Evolutionary conservation across 2,113 vertebrate species (phyloP).

Genomic region (Antennarius striatus): DNA sequence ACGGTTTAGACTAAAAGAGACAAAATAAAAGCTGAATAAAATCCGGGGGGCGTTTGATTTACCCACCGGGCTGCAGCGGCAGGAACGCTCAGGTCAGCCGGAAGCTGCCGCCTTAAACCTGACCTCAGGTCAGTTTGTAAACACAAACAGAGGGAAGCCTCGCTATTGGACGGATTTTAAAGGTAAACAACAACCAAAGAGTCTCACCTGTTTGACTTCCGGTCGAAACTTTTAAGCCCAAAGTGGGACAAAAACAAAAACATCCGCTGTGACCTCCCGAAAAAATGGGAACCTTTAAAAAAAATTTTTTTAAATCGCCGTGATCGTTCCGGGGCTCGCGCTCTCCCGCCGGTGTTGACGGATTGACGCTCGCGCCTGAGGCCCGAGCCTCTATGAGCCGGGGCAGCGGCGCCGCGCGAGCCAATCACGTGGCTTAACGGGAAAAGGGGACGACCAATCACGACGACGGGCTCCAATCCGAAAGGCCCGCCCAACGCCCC

Average conservation of each 20-base stretch:
- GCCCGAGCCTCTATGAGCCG: conserved; percentile 84
- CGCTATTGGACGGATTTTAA: too few species aligned
- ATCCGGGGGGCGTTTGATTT: too few species aligned
- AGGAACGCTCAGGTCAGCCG: too few species aligned
- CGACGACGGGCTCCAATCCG: neutral
- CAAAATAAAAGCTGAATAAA: neutral
- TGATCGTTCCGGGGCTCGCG: conserved; percentile 35
- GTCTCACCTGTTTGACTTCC: too few species aligned
- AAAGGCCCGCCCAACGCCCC: conserved; percentile 50
- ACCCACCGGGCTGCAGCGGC: neutral
- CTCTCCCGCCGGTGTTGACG: conserved; percentile 80
- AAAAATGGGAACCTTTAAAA: neutral
- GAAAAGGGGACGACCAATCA: conserved; percentile 76
- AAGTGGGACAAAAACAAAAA: too few species aligned
- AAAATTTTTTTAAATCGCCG: neutral
- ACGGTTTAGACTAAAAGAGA: neutral
- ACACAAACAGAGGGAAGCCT: too few species aligned
- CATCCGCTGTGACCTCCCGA: too few species aligned
- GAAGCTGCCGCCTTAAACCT: too few species aligned
- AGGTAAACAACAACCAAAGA: too few species aligned
- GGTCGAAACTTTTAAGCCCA: too few species aligned
- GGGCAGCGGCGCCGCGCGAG: conserved; percentile 69
- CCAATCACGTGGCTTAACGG: conserved; percentile 82
- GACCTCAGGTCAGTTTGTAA: too few species aligned
- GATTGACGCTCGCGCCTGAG: conserved; percentile 86